Evolutionary conservation across 2,113 vertebrate species (phyloP), one percentile per base, ranked within the genome.

Genomic region (Tympanuchus pallidicinctus): DNA sequence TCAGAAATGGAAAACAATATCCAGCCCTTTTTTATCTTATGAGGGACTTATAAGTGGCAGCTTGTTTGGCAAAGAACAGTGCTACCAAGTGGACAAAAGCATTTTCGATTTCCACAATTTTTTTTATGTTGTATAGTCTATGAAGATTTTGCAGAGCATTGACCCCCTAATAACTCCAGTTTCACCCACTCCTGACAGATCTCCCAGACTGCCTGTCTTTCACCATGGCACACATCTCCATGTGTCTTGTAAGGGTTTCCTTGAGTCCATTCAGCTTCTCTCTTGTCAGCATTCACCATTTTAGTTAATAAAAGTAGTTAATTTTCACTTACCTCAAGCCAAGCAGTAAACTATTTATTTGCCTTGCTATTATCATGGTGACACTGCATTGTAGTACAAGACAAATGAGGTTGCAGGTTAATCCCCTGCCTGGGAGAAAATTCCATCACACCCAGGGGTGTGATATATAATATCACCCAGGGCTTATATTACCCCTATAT

Each of bases 111-210:
- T 27, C 34, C 3, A 2, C 0, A 1, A 25, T 50, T 30, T 14
- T 45, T 24, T 38, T 72, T 11, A 13, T 5, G 4, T 17, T 13
- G 3, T 3, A 13, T 0, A n/a, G 19, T 5, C n/a, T 10, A 1
- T 13, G 20, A 28, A 78, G 54, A 7, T 86, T 61, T 32, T 45
- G 25, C 54, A 66, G 21, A 40, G 20, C 22, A 54, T 43, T 2
- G 0, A 4, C 42, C 13, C 30, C n/a, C 18, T 17, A 52, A 82
- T 21, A 20, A 42, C 5, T 36, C 17, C 1, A 0, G 6, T 12
- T 48, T 15, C 42, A 18, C 5, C 40, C 38, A 16, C 38, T 20
- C 48, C 30, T 50, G 22, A 50, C 22, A 12, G 21, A 22, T 50
- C 48, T 50, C 22, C 48, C 30, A 27, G 47, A 17, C 24, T 40